Evolutionary conservation across 2,888 invertebrate species (phyloP), one percentile per base, ranked within the genome.

Genomic region (Hemithea aestivaria): DNA sequence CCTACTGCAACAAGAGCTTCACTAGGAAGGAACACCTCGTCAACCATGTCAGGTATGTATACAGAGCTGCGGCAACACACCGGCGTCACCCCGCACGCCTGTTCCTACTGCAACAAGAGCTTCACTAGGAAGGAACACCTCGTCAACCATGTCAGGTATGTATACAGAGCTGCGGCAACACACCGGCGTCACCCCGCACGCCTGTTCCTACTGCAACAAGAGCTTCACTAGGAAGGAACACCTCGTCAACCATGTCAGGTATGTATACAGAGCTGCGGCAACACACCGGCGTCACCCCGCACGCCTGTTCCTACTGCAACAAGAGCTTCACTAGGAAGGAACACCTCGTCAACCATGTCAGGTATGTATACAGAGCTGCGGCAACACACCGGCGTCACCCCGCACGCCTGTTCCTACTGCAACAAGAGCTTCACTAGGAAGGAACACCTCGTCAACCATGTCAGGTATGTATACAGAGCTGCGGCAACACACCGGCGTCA

Each of bases 371-470:
- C n/a, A n/a, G n/a, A n/a, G n/a, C 90, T 94, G 67, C 90, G 94
- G 80, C 93, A 93, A 54, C 90, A 90, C 71, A 90, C 90, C 27
- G 90, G 92, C 37, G 91, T 91, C 79, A 90, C 91, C 52, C 92
- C 92, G 37, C 92, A 92, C 71, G 80, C 91, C 53, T 92, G 92
- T 76, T 88, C 91, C 59, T 92, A 90, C 72, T 92, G 92, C 76
- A 90, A 84, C 76, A 91, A 92, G 74, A 91, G 89, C 38, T 88
- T 87, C 84, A 92, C 94, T 58, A 89, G 94, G 66, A 95, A 95
- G 88, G 95, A 94, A 80, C 95, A 95, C 72, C 94, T 94, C 76
- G 94, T 92, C 89, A 94, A 94, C 87, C 94, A 95, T 88, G n/a
- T n/a, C n/a, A n/a, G n/a, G n/a, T n/a, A n/a, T n/a, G n/a, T n/a